Conservation (phyloP, 35 echinoderm and acorn worm genomes). For the Patiria miniata region DNA sequence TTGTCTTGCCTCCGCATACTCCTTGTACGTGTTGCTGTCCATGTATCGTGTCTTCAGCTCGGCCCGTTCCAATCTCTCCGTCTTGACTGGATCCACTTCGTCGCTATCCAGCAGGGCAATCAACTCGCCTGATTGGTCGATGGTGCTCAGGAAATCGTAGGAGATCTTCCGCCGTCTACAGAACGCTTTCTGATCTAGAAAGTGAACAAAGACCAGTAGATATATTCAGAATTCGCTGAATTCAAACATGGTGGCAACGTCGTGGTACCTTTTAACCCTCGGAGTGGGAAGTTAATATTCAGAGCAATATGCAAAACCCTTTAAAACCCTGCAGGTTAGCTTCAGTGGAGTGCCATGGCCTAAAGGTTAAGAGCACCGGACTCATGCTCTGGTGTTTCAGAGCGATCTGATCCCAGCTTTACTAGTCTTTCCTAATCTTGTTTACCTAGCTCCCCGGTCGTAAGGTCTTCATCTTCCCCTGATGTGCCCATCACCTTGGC, state of each 20-base stretch:
- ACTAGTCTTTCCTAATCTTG: background rate
- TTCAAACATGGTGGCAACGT: too few species aligned
- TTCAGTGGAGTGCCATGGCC: too few species aligned
- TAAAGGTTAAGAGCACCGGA: too few species aligned
- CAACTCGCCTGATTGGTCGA: conserved; percentile 94
- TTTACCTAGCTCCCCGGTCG: conserved; percentile 35
- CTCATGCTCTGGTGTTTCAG: too few species aligned
- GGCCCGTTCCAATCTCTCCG: conserved; percentile 82
- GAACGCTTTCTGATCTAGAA: conserved; percentile 29
- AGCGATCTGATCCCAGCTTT: too few species aligned
- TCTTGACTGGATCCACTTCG: conserved; percentile 66
- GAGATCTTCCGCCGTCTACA: conserved; percentile 67
- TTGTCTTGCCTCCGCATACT: conserved; percentile 87
- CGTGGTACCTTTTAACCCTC: too few species aligned
- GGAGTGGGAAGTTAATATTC: too few species aligned
- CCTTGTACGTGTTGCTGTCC: conserved; percentile 85
- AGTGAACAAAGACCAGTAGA: background rate
- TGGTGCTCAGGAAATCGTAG: conserved; percentile 75
- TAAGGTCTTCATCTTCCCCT: conserved; percentile 68
- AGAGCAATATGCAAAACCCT: too few species aligned
- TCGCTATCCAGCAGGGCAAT: conserved; percentile 68
- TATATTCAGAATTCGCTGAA: too few species aligned
- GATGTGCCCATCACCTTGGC: conserved; percentile 23
- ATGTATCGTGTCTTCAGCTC: conserved; percentile 77
- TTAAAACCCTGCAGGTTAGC: too few species aligned